Evolutionary conservation across 2,113 vertebrate genomes (phyloP), one percentile per base, ranked within the genome.

Genomic region (Syngnathoides biaculeatus): DNA sequence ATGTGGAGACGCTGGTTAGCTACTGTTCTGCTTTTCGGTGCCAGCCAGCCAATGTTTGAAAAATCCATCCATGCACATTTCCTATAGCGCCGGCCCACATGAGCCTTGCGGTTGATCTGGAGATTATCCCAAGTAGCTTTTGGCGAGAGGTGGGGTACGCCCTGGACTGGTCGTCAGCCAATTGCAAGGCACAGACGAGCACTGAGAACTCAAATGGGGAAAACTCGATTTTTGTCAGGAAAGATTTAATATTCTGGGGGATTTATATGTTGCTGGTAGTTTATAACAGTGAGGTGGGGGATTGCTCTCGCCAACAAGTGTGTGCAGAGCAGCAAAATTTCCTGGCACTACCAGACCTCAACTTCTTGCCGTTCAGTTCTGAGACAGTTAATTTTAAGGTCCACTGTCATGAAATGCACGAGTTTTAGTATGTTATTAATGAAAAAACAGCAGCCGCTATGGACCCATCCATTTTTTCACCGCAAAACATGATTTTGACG

Each of bases 1-100:
- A 79, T 68, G 64, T 35, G 1, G 48, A 71, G 67, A 56, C 61
- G 53, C 24, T 69, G 71, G 82, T 72, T 77, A 56, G 27, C 53
- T 69, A 40, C 65, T 12, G 47, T 17, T 43, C n/a, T 64, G 65
- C 48, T n/a, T 64, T 7, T 52, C 62, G 10, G 13, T 26, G 52
- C 64, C 70, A 64, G 3, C 69, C 0, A 62, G 24, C 40, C 30
- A 72, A 47, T 12, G 6, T 3, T 3, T 26, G 55, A 56, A 5
- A 27, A 27, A 22, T 0, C 3, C 15, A 30, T 27, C 24, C 26
- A 27, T 17, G 26, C 14, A 52, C 42, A 11, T 55, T 27, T 26
- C 12, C 5, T 55, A 55, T 24, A 55, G 45, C 45, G 15, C 19
- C 26, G 26, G 52, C 13, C 52, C 10, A 4, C 50, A 53, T 53